phyloP scores from a whole-genome alignment of 2,888 invertebrate genomes.

The Chirona hameri region DNA sequence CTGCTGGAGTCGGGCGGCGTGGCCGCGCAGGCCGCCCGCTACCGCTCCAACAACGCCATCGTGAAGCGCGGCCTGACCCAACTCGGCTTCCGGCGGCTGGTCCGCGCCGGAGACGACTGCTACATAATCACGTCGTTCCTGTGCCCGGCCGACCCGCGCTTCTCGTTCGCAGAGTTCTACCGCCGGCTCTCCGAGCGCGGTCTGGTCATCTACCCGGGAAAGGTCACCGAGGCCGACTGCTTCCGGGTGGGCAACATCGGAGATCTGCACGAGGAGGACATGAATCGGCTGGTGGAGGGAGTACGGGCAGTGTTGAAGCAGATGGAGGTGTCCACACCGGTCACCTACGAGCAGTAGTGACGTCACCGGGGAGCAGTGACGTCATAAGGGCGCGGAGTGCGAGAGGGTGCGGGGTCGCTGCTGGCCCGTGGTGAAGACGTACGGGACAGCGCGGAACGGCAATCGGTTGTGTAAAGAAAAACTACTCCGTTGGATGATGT shows the following conservation, averaged over 20 bases:
- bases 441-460: no score
- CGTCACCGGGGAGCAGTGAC: not conserved
- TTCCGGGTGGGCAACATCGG: constrained; percentile 53
- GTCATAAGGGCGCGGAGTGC: not conserved
- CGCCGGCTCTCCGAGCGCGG: constrained; percentile 47
- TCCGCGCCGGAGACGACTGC: constrained; percentile 42
- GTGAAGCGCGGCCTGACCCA: constrained; percentile 48
- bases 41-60: constrained; percentile 47
- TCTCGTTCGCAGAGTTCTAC: constrained; percentile 50
- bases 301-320: constrained; percentile 47
- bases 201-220: constrained; percentile 52
- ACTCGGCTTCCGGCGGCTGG: constrained; percentile 48
- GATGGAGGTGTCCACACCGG: constrained; percentile 47
- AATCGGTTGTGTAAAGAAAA: no score
- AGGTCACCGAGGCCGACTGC: constrained; percentile 49
- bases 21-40: constrained; percentile 46
- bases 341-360: constrained; percentile 33
- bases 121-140: constrained; percentile 51
- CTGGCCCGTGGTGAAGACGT: no score
- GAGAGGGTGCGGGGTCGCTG: no score
- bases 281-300: constrained; percentile 46
- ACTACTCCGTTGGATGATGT: no score
- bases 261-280: constrained; percentile 48
- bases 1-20: constrained; percentile 49
- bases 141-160: constrained; percentile 48